A percentile compares a stretch with the other conserved stretches of the same genome.
Conservation (phyloP, 2,113 vertebrate species). For the Hyla sarda region DNA sequence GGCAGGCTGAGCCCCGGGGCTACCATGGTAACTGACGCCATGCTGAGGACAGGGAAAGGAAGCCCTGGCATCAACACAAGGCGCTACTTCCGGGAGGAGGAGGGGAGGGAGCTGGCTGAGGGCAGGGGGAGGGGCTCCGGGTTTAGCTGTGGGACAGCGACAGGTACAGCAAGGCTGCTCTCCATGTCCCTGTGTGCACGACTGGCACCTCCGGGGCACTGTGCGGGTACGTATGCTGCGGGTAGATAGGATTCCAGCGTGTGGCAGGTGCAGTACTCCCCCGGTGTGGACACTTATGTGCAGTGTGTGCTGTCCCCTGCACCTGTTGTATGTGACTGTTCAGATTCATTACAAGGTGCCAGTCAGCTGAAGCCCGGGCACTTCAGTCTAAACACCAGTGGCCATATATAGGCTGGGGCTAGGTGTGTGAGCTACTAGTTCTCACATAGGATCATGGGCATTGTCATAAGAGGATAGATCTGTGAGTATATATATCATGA, state of each 20-base stretch:
- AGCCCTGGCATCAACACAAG: not conserved
- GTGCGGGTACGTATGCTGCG: constrained; percentile 13
- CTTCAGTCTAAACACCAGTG: too few relatives aligned
- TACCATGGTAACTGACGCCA: constrained; percentile 47
- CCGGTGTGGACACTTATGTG: too few relatives aligned
- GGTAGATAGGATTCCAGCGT: too few relatives aligned
- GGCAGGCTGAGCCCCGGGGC: constrained; percentile 28
- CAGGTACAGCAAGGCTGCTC: constrained; percentile 9
- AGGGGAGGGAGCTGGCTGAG: not conserved
- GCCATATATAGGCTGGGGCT: too few relatives aligned
- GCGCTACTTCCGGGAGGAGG: constrained; percentile 44
- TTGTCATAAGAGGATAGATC: too few relatives aligned
- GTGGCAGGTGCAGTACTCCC: too few relatives aligned
- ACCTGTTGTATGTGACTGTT: not conserved
- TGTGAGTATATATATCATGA: too few relatives aligned
- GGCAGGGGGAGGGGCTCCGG: constrained; percentile 29
- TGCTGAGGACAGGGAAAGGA: constrained; percentile 18
- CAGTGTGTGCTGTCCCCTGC: not conserved
- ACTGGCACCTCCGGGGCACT: not conserved
- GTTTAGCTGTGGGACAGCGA: constrained; percentile 21
- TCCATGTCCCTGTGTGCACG: not conserved
- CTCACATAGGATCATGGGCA: too few relatives aligned
- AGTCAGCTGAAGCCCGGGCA: too few relatives aligned
- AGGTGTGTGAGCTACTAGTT: too few relatives aligned
- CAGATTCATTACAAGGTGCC: too few relatives aligned